Evolutionary conservation across 2,888 invertebrate genomes (phyloP), one percentile per base, ranked within the genome.

Genomic region (Hypolimnas misippus): DNA sequence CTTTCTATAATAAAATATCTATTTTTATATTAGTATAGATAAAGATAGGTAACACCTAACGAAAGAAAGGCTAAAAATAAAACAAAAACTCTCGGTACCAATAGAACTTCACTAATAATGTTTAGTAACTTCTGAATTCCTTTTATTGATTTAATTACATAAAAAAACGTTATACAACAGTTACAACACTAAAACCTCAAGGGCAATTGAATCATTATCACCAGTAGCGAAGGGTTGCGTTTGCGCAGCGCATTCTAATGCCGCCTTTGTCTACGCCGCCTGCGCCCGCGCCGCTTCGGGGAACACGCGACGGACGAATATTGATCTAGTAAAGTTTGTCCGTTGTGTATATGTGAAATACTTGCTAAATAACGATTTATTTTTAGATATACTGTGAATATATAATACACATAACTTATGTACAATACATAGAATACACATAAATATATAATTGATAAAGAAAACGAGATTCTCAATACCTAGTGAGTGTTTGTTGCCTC

Each of bases 191-290:
- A 46, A 21, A 21, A 46, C 46, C 44, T 60, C 54, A 60, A 53
- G 53, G 53, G 54, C 46, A 49, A 56, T 59, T 44, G 53, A 12
- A 21, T 59, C 44, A 54, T 60, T 60, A 60, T 49, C 60, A 54
- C 54, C 53, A 53, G 60, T 60, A 54, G 19, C 52, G 51, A 33
- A 51, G 51, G 29, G 51, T 29, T 29, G 51, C 1, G 51, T 29
- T n/a, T 14, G 29, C 31, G 29, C 33, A 33, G n/a, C 67, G 73
- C 69, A 77, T 76, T 70, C 67, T 71, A 74, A 76, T 76, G 68
- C 46, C 52, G 66, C 65, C 73, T 76, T 75, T 76, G 75, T 70
- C 74, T 71, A 69, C 70, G 63, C 70, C 69, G 73, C 71, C 71
- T 19, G 17, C 44, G 44, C 44, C 44, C 44, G 49, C 25, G 49